Percentiles rank a stretch among this genome's conserved stretches.
Conservation (phyloP, 2,113 vertebrate species). For the Actenoides lindsayi region DNA sequence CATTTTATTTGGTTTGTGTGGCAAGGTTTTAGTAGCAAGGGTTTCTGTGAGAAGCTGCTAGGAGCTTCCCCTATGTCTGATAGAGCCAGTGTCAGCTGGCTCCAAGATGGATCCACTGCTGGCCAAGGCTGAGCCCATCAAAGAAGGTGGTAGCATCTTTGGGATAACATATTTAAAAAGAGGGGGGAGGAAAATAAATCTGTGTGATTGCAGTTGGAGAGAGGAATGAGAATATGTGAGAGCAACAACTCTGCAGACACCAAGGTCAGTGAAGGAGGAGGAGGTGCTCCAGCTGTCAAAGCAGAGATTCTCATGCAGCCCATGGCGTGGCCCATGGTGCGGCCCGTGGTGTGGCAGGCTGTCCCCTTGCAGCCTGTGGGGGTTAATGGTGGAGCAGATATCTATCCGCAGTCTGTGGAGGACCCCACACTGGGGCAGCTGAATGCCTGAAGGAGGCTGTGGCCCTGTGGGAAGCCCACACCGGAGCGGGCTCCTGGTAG, state of each 20-base stretch:
- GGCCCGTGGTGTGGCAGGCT: background rate
- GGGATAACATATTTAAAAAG: background rate
- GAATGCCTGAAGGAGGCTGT: background rate
- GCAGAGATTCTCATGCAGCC: background rate
- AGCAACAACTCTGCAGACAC: background rate
- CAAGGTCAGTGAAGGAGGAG: background rate
- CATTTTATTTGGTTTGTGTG: background rate
- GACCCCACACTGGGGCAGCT: background rate
- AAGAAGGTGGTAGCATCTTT: background rate
- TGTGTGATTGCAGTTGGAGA: background rate
- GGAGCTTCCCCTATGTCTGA: background rate
- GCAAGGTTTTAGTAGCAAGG: background rate
- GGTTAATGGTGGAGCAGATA: background rate
- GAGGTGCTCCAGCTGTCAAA: accelerated
- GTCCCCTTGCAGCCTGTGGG: background rate
- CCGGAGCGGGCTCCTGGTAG: background rate
- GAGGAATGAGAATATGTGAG: background rate
- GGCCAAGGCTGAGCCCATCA: background rate
- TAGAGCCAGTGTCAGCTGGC: accelerated
- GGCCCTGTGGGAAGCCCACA: background rate
- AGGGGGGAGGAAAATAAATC: too few relatives aligned
- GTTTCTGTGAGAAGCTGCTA: background rate
- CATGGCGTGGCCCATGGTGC: background rate
- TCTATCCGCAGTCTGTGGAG: background rate
- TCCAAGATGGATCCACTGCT: background rate